Conservation (phyloP, 1,140 invertebrate genomes). For the Zaprionus ghesquierei region DNA sequence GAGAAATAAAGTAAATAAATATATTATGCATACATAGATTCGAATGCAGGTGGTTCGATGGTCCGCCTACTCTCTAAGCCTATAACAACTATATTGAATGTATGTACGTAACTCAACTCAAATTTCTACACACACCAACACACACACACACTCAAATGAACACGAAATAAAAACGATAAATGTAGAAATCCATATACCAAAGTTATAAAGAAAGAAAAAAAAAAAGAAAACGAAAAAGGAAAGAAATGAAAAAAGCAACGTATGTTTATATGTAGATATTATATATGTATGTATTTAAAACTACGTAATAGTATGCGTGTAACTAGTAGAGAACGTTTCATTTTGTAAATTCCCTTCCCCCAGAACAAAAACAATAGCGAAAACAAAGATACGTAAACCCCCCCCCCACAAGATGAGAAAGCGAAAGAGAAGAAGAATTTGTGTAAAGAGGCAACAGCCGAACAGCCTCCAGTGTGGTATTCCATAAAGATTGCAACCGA, state of each 20-base stretch:
- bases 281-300: conserved; percentile 64
- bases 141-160: conserved; percentile 4
- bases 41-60: conserved; percentile 13
- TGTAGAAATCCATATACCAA: conserved; percentile 80
- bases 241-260: conserved; percentile 45
- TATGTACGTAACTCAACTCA: conserved; percentile 77
- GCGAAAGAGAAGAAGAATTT: background rate
- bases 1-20: conserved; percentile 46
- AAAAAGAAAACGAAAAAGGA: conserved; percentile 30
- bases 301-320: conserved; percentile 58
- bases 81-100: conserved; percentile 65
- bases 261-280: conserved; percentile 78
- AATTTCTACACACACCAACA: conserved; percentile 54
- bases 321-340: conserved; percentile 70
- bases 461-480: conserved; percentile 35
- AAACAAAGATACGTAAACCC: conserved; percentile 46
- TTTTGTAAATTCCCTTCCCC: conserved; percentile 68
- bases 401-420: conserved; percentile 35
- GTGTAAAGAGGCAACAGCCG: conserved; percentile 16
- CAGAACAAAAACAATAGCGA: conserved; percentile 27
- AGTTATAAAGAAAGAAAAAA: conserved; percentile 62
- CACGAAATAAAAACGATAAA: conserved; percentile 16
- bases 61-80: conserved; percentile 19
- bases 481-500: conserved; percentile 28
- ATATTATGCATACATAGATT: conserved; percentile 26